Conservation (phyloP, 2,797 vertebrate species). For the Pangasius mekongensis region DNA sequence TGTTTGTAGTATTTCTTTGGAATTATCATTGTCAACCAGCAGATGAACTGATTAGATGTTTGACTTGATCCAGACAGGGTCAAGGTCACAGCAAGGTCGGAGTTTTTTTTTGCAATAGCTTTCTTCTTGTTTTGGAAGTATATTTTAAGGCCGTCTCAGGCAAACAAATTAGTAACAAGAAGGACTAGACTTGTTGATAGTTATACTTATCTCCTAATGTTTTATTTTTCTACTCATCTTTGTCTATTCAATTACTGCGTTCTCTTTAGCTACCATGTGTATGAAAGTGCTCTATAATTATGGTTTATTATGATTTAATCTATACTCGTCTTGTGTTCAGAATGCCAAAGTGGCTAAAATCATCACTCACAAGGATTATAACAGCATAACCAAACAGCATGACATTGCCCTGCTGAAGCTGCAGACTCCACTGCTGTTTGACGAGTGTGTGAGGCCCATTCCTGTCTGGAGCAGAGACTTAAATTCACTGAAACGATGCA, state of each 20-base stretch:
- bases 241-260: background rate
- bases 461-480: conserved; percentile 57
- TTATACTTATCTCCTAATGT: background rate
- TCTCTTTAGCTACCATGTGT: background rate
- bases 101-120: background rate
- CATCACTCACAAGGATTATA: conserved; percentile 64
- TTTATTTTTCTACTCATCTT: background rate
- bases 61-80: background rate
- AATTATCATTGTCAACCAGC: background rate
- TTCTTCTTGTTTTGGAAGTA: background rate
- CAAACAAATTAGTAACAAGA: background rate
- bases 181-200: background rate
- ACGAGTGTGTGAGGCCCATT: conserved; percentile 67
- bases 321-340: conserved; percentile 34
- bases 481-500: conserved; percentile 58
- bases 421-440: conserved; percentile 63
- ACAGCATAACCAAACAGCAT: conserved; percentile 58
- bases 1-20: background rate
- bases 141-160: background rate
- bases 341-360: conserved; percentile 60
- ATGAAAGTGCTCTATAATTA: background rate
- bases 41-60: background rate
- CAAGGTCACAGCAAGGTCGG: background rate
- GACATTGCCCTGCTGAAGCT: conserved; percentile 74
- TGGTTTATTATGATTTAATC: no score